Evolutionary conservation across 1,140 invertebrate species (phyloP).

Genomic region (Macrobrachium rosenbergii): DNA sequence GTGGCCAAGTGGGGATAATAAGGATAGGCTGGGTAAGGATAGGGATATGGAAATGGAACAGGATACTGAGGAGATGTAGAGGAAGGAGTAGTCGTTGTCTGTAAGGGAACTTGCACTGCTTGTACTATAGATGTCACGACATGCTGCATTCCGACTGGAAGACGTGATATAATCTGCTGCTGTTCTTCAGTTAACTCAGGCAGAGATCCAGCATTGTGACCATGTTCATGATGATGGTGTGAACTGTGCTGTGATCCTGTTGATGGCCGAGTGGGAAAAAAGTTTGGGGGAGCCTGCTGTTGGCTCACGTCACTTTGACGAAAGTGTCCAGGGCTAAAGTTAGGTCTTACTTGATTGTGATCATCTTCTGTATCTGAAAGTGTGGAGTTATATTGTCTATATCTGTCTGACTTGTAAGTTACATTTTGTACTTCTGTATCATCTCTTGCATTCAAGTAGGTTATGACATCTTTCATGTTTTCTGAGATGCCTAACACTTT

Average conservation of each 20-base stretch:
- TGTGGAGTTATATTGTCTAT: too few relatives aligned
- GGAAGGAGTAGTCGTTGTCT: background rate
- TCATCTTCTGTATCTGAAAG: too few relatives aligned
- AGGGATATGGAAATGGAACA: constrained; percentile 4
- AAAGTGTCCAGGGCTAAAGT: background rate
- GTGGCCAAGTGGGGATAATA: constrained; percentile 1
- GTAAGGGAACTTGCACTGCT: constrained; percentile 15
- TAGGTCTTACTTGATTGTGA: background rate
- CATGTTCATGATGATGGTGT: background rate
- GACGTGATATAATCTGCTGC: constrained; percentile 10
- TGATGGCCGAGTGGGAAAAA: constrained; percentile 16
- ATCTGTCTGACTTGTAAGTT: too few relatives aligned
- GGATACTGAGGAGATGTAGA: background rate
- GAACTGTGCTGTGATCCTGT: background rate
- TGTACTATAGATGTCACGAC: constrained; percentile 32
- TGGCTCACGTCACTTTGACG: background rate
- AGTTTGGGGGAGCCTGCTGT: background rate
- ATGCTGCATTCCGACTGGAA: constrained; percentile 8
- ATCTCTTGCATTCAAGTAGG: too few relatives aligned
- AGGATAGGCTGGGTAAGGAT: constrained; percentile 2
- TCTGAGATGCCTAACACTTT: too few relatives aligned
- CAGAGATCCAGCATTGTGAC: too few relatives aligned
- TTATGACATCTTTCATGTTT: too few relatives aligned
- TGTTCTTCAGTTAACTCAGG: constrained; percentile 22
- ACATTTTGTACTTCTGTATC: too few relatives aligned